Conservation (phyloP, 1,140 invertebrate species). For the Leptinotarsa lineolata region DNA sequence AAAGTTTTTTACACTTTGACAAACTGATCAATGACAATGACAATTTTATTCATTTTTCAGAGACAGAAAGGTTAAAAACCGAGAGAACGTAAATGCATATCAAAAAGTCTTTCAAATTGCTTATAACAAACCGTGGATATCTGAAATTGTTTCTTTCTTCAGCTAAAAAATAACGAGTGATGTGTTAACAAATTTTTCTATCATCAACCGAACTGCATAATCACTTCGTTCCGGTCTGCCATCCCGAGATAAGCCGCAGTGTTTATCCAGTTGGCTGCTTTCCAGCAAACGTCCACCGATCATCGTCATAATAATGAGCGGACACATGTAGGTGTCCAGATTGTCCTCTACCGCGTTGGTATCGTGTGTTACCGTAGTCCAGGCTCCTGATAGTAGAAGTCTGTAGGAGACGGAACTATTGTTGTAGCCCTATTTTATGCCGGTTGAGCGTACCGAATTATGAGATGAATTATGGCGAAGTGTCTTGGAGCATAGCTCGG, state of each 20-base stretch:
- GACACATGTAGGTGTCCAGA: not conserved
- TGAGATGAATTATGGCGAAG: too few species aligned
- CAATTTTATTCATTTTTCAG: too few species aligned
- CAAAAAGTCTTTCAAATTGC: too few species aligned
- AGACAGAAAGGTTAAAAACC: too few species aligned
- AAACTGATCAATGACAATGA: too few species aligned
- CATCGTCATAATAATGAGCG: slow-evolving; percentile 8
- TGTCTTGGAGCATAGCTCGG: too few species aligned
- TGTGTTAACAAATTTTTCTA: not conserved
- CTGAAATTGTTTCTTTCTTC: too few species aligned
- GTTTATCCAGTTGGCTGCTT: not conserved
- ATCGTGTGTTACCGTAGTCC: not conserved
- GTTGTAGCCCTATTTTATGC: not conserved
- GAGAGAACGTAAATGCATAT: too few species aligned
- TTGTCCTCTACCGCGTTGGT: not conserved
- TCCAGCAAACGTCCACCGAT: not conserved
- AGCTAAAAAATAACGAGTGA: too few species aligned
- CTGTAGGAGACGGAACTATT: not conserved
- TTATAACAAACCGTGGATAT: too few species aligned
- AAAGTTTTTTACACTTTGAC: too few species aligned
- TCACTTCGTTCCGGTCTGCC: not conserved
- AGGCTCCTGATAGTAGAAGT: not conserved
- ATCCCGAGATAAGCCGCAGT: not conserved
- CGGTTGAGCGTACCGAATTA: not conserved
- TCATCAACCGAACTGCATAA: not conserved